phyloP scores from a whole-genome alignment of 2,888 invertebrate genomes.

The Plagiodera versicolora region DNA sequence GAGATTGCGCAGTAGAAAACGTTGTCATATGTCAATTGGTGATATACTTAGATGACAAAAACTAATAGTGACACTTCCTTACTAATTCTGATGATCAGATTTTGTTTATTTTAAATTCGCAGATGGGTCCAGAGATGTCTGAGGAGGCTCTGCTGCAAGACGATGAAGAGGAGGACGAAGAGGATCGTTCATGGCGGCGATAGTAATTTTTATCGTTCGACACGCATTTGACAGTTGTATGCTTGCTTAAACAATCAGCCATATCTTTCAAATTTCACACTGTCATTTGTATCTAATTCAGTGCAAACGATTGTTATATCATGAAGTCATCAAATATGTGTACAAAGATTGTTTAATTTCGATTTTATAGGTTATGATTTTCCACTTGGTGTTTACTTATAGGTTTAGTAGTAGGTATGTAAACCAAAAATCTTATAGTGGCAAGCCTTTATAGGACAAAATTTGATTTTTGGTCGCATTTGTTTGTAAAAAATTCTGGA shows the following conservation, averaged over 20 bases:
- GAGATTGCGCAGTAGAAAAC: too few species aligned
- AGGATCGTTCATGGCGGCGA: conserved; percentile 89
- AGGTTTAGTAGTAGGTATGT: conserved; percentile 13
- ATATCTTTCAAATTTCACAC: background rate
- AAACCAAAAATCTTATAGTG: conserved; percentile 13
- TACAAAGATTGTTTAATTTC: conserved; percentile 31
- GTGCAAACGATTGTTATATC: conserved; percentile 6
- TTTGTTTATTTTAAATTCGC: conserved; percentile 16
- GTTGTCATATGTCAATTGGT: too few species aligned
- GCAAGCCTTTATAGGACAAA: background rate
- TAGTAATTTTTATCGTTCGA: conserved; percentile 54
- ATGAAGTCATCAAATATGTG: conserved; percentile 9
- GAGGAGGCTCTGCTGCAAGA: conserved; percentile 75
- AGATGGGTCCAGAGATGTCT: conserved; percentile 54
- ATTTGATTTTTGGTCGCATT: conserved; percentile 23
- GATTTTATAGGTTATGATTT: conserved; percentile 8
- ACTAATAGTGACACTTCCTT: too few species aligned
- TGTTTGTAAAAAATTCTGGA: conserved; percentile 29
- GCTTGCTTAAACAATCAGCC: conserved; percentile 13
- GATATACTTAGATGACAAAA: too few species aligned
- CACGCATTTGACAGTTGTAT: conserved; percentile 11
- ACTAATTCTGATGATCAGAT: too few species aligned
- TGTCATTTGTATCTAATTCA: background rate
- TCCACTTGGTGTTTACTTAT: conserved; percentile 20
- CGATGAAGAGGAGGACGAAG: conserved; percentile 86